phyloP scores from a whole-genome alignment of 2,797 vertebrate species.

The Avahi laniger region DNA sequence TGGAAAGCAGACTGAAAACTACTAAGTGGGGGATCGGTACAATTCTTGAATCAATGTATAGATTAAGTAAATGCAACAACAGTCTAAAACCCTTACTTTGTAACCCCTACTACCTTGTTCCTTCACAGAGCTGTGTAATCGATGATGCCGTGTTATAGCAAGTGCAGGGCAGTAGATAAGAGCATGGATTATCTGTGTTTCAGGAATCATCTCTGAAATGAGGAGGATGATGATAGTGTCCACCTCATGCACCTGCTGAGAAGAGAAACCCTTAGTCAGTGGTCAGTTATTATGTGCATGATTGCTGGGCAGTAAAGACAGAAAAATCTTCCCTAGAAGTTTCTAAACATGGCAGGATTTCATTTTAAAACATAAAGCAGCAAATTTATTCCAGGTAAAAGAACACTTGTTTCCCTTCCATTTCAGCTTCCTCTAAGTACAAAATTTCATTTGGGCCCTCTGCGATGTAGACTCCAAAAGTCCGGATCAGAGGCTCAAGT shows the following conservation, averaged over 20 bases:
- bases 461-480: background rate
- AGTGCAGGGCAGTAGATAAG: background rate
- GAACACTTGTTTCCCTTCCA: background rate
- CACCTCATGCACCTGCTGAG: background rate
- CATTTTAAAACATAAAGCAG: conserved; percentile 43
- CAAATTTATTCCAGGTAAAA: background rate
- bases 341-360: conserved; percentile 1
- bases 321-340: background rate
- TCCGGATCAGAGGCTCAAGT: background rate
- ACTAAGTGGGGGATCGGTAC: background rate
- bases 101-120: background rate
- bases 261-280: background rate
- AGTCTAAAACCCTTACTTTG: background rate
- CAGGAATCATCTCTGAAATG: background rate
- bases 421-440: background rate
- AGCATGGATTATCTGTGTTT: background rate
- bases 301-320: background rate
- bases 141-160: background rate
- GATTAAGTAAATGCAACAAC: background rate
- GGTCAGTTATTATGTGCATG: background rate
- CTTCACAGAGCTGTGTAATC: background rate
- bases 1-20: background rate
- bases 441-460: background rate
- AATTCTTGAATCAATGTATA: background rate
- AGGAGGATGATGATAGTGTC: background rate